phyloP scores from a whole-genome alignment of 2,113 vertebrate species.

The Microcebus ravelobensis region DNA sequence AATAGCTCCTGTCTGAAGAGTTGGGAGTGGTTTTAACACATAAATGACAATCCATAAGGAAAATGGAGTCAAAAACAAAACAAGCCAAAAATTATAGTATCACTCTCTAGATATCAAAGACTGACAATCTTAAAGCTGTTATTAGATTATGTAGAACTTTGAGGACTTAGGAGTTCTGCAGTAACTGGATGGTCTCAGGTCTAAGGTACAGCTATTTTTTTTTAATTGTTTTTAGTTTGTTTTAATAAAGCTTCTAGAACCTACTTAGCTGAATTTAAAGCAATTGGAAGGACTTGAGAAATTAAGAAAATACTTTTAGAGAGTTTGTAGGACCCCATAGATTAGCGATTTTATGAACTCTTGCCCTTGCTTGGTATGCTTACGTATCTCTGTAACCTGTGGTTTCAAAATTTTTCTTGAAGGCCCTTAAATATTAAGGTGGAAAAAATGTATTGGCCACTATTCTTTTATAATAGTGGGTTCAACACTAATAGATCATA shows the following conservation, averaged over 20 bases:
- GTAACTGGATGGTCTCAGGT: not conserved
- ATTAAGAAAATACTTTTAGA: not conserved
- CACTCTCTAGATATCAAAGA: not conserved
- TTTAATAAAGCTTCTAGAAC: not conserved
- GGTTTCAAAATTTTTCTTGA: not conserved
- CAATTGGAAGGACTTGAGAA: not conserved
- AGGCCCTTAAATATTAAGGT: not conserved
- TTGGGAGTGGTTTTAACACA: fast-evolving
- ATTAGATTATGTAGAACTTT: not conserved
- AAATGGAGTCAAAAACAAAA: not conserved
- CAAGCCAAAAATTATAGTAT: not conserved
- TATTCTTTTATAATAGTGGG: not conserved
- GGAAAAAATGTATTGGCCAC: not conserved
- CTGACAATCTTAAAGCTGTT: not conserved
- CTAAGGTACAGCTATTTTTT: not conserved
- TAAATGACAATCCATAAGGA: not conserved
- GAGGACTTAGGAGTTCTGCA: not conserved
- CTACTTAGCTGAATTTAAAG: not conserved
- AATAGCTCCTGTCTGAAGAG: not conserved
- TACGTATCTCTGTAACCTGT: not conserved
- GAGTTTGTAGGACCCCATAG: not conserved
- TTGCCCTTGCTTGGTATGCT: not conserved
- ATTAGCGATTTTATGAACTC: not conserved
- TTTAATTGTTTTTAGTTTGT: not conserved
- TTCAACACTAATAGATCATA: not conserved